Percentiles rank a stretch among this genome's conserved stretches.
These are phyloP conservation scores for Shinisaurus crocodilurus DNA, from an alignment of 2,113 vertebrate genomes.

Conservation along the genomic window DNA sequence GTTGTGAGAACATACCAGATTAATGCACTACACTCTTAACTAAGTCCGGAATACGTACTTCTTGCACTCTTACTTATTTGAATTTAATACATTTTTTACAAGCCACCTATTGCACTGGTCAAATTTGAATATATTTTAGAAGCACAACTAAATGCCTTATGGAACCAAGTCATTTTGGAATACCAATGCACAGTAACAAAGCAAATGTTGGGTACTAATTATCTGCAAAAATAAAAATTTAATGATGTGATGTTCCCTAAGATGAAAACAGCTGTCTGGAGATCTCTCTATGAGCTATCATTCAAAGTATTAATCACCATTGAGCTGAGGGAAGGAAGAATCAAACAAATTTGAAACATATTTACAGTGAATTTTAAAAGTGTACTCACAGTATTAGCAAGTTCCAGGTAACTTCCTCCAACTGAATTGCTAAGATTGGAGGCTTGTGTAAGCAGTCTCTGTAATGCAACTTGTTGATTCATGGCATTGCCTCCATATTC, in stretches of 20 bases:
- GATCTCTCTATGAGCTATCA: background rate
- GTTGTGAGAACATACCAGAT: no score
- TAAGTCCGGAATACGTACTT: background rate
- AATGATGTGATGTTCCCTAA: slow-evolving; percentile 14
- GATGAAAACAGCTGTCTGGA: slow-evolving; percentile 35
- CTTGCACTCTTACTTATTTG: background rate
- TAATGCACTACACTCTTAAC: no score
- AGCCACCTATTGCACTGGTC: slow-evolving; percentile 16
- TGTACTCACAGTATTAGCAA: slow-evolving; percentile 83
- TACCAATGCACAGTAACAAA: slow-evolving; percentile 19
- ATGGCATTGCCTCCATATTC: slow-evolving; percentile 53
- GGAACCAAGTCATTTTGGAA: background rate
- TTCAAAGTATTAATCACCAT: slow-evolving; percentile 16
- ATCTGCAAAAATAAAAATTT: slow-evolving; percentile 31
- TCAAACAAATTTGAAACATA: slow-evolving; percentile 34
- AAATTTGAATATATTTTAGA: slow-evolving; percentile 36
- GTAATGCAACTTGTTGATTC: slow-evolving; percentile 67
- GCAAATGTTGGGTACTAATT: background rate
- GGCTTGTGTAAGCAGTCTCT: slow-evolving; percentile 72
- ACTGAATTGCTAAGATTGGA: slow-evolving; percentile 50
- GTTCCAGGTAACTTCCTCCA: slow-evolving; percentile 79
- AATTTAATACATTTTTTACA: background rate
- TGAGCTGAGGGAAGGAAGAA: background rate
- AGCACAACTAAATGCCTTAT: slow-evolving; percentile 27
- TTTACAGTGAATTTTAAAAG: slow-evolving; percentile 21